Percentiles rank a stretch among this genome's conserved stretches.
phyloP scores from a whole-genome alignment of 2,113 vertebrate genomes.

The Varanus komodoensis region DNA sequence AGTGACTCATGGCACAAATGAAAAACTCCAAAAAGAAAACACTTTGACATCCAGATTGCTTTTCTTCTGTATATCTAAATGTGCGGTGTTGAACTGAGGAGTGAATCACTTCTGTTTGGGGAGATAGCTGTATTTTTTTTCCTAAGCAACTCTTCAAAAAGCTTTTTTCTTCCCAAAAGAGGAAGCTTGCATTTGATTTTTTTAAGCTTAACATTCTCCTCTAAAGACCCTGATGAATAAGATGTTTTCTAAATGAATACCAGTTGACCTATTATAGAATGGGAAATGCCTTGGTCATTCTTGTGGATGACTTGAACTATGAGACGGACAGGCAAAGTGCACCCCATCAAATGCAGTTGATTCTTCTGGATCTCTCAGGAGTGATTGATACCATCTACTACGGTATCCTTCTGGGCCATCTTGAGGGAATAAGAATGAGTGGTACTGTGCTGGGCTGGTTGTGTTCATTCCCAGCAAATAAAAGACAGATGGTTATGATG shows the following conservation, averaged over 20 bases:
- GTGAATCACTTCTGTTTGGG: conserved; percentile 1
- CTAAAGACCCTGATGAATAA: not conserved
- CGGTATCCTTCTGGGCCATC: not conserved
- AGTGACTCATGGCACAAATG: not conserved
- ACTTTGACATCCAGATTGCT: conserved; percentile 24
- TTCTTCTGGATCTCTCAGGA: not conserved
- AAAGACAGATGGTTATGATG: not conserved
- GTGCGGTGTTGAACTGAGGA: conserved; percentile 20
- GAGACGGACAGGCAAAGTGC: not conserved
- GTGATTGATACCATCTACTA: not conserved
- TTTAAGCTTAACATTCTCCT: not conserved
- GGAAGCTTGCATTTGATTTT: not conserved
- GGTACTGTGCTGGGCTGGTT: not conserved
- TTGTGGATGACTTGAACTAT: not conserved
- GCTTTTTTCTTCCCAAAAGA: not conserved
- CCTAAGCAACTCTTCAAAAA: not conserved
- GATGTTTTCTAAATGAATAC: not conserved
- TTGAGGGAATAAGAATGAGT: not conserved
- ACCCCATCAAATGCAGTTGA: not conserved
- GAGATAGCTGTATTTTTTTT: not conserved
- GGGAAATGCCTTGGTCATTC: not conserved
- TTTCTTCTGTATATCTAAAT: not conserved
- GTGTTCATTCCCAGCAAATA: not conserved
- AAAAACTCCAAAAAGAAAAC: not conserved
- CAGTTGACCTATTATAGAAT: not conserved